Evolutionary conservation across 2,888 invertebrate genomes (phyloP), one percentile per base, ranked within the genome.

Genomic region (Epsilonema sp.): DNA sequence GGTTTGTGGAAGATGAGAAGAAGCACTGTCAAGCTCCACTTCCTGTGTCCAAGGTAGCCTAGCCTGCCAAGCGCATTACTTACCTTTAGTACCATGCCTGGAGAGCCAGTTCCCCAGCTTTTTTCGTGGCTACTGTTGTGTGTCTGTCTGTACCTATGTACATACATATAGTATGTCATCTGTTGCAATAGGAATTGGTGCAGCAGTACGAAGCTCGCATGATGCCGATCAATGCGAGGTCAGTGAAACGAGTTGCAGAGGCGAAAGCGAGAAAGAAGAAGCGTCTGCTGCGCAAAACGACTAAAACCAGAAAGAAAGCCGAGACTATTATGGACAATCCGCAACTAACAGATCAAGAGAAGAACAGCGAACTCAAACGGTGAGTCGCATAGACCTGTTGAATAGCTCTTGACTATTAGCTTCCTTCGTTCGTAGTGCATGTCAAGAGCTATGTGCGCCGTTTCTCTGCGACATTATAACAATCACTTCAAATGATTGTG

Each of bases 261-360:
- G 97, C 97, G 0, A 94, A 89, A 70, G 87, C 89, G 0, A 78
- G 97, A 47, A 97, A 94, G 75, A 89, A 90, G 78, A 80, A 78
- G 67, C 80, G 86, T 54, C 79, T 61, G 43, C 43, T 82, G 49
- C 80, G 77, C 61, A 80, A 81, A 64, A 69, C 94, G 69, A 85
- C 87, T 54, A 84, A 81, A 60, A 90, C 89, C 0, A 83, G 87
- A 71, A 94, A 94, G 72, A 86, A 84, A 69, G 82, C 87, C 0
- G 92, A 94, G 65, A 76, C 78, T n/a, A 75, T 97, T 3, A 51
- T 62, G 13, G 62, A 59, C 43, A 63, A 63, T 24, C 77, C 89
- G 73, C 90, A 92, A 47, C 78, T 90, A 59, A 78, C 80, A n/a
- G 83, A 87, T 49, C 75, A 78, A 53, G 97, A 99, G 67, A 97